Base-by-base conservation (phyloP, 92 coral and sea anemone species). In the Phenganax marumi region DNA sequence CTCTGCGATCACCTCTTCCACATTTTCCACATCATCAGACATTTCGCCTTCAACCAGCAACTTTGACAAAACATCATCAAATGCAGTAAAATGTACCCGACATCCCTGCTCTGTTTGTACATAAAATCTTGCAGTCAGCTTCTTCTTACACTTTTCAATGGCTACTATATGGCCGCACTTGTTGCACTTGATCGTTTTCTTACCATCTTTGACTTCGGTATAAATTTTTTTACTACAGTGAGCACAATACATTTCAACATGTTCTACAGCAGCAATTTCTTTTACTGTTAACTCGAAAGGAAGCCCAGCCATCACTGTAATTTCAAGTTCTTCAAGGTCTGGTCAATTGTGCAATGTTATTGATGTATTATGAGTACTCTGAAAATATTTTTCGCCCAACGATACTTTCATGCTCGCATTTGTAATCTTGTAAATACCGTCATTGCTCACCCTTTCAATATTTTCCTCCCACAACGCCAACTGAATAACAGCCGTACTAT, bases 391-490 rank as follows among this genome's bases (percentile, higher is more conserved):
- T 46, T 80, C 87, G 19, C 64, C 87, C 46, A 64, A 52, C 50
- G 76, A 82, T 21, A 21, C 48, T 52, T 55, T 60, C 83, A 84
- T 83, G 76, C 83, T 75, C 17, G 39, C 43, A 23, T 84, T 39
- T 6, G 52, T 46, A n/a, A 84, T 54, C 39, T n/a, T 65, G 46
- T 84, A 84, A 19, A 79, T 81, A 52, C 75, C 57, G 47, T 80
- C 82, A 56, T 77, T 58, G 25, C 46, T 19, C 17, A 85, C 77
- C 3, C 18, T 25, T 68, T 85, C 88, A 43, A 85, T 85, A 56
- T 85, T 77, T 6, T 77, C 68, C 51, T 85, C 79, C 84, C 84
- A 85, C 18, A 85, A 68, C 10, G 76, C 48, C 54, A 85, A 50
- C 50, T 50, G 68, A 43, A 68, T 54, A 64, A 69, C 71, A 10